Percentiles rank a stretch among this genome's conserved stretches.
Conservation (phyloP, 2,113 vertebrate genomes). For the Mastomys coucha region DNA sequence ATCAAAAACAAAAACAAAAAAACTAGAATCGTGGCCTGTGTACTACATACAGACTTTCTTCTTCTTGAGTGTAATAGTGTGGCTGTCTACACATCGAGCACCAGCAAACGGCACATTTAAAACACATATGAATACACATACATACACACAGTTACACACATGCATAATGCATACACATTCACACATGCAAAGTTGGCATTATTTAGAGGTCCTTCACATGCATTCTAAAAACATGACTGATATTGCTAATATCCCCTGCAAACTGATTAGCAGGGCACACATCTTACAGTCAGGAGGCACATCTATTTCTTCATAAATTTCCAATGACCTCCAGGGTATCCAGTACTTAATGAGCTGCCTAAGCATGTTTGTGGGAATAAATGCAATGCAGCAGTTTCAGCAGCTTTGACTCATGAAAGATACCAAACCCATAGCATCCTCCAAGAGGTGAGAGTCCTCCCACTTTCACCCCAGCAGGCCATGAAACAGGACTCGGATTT, state of each 20-base stretch:
- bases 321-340: neutral
- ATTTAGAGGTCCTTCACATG: neutral
- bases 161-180: neutral
- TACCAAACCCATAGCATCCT: neutral
- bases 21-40: neutral
- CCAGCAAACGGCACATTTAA: neutral
- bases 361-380: neutral
- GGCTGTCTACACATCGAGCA: neutral
- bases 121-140: neutral
- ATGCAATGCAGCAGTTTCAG: neutral
- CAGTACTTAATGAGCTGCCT: neutral
- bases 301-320: constrained; percentile 28
- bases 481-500: neutral
- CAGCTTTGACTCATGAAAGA: neutral
- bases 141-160: neutral
- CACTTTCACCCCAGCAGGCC: neutral
- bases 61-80: neutral
- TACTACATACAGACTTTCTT: neutral
- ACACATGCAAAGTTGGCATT: neutral
- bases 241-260: neutral
- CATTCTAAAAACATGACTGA: neutral
- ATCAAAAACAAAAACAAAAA: neutral
- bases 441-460: neutral
- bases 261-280: neutral
- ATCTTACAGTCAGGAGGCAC: neutral